A percentile compares a stretch with the other conserved stretches of the same genome.
These are phyloP conservation scores for Romanomermis culicivorax DNA, from an alignment of 2,888 invertebrate species.

Conservation along the genomic window DNA sequence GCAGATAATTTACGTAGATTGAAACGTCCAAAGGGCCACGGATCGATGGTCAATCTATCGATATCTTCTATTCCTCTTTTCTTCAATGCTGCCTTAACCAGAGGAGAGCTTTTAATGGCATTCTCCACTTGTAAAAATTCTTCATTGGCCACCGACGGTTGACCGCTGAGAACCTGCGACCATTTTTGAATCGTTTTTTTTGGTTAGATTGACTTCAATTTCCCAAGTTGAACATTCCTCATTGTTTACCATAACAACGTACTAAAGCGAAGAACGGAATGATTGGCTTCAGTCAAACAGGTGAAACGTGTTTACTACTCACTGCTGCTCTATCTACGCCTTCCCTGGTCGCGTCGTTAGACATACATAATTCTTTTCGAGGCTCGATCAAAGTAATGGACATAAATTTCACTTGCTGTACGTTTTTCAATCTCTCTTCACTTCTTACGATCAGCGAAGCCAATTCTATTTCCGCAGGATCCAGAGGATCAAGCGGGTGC, in stretches of 20 bases:
- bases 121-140: neutral
- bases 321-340: too few relatives aligned
- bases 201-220: neutral
- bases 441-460: neutral
- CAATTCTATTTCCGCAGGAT: neutral
- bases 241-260: neutral
- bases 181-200: neutral
- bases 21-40: neutral
- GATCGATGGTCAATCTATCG: neutral
- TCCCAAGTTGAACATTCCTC: neutral
- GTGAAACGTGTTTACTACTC: too few relatives aligned
- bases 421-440: neutral
- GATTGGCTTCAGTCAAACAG: too few relatives aligned
- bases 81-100: neutral
- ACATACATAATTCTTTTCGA: neutral
- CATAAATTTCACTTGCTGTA: neutral
- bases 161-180: neutral
- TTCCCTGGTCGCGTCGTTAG: too few relatives aligned
- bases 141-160: neutral
- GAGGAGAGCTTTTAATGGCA: neutral
- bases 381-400: neutral
- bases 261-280: neutral
- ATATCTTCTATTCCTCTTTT: neutral
- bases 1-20: neutral
- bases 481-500: neutral